Evolutionary conservation across 2,113 vertebrate species (phyloP).

Genomic region (Antechinus stuartii): DNA sequence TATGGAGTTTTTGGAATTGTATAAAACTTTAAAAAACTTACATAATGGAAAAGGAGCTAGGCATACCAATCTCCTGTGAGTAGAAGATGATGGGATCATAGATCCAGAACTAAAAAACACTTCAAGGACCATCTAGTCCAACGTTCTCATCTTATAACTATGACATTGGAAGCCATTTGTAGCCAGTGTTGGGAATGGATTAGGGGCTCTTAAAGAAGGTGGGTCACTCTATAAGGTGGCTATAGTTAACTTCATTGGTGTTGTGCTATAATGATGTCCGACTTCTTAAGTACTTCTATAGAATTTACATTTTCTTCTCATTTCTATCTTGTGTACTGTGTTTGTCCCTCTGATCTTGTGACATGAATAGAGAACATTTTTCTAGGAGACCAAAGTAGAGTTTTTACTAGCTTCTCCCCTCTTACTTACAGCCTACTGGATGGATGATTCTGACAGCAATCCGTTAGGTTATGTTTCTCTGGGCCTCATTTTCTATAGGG

Average conservation of each 20-base stretch:
- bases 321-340: background rate
- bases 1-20: background rate
- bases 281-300: background rate
- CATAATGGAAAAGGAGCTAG: background rate
- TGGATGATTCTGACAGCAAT: background rate
- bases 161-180: background rate
- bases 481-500: background rate
- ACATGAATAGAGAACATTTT: background rate
- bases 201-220: background rate
- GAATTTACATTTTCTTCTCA: background rate
- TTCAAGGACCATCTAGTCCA: background rate
- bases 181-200: background rate
- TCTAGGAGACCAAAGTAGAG: background rate
- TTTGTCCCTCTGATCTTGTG: background rate
- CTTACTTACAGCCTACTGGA: background rate
- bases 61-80: background rate
- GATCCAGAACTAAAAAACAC: background rate
- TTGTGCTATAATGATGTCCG: background rate
- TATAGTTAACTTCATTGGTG: background rate
- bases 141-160: background rate
- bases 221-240: background rate
- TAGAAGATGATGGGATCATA: background rate
- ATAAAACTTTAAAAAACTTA: background rate
- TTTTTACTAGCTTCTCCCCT: background rate
- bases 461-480: background rate